phyloP scores from a whole-genome alignment of 1,140 invertebrate species.

The Conus betulinus region DNA sequence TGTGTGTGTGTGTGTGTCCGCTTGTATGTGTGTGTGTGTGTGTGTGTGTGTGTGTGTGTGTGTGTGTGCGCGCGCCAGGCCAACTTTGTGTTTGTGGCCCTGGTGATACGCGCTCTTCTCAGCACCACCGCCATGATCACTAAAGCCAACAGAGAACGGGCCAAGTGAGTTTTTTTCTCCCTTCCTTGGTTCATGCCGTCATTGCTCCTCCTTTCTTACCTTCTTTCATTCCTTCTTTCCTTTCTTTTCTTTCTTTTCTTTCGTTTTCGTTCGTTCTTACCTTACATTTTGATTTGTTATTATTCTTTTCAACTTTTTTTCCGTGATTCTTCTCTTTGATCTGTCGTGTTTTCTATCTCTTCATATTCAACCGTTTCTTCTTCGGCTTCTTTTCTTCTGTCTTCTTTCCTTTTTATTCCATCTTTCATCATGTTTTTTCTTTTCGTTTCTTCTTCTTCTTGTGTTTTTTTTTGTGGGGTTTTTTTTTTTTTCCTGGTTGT shows the following conservation, averaged over 20 bases:
- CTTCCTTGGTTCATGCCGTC: background rate
- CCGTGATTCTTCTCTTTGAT: too few species aligned
- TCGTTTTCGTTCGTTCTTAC: too few species aligned
- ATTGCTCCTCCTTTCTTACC: background rate
- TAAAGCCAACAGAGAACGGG: slow-evolving; percentile 43
- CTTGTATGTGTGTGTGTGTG: background rate
- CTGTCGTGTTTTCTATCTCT: too few species aligned
- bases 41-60: slow-evolving; percentile 7
- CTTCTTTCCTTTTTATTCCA: too few species aligned
- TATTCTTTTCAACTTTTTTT: too few species aligned
- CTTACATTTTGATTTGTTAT: too few species aligned
- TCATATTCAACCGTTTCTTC: too few species aligned
- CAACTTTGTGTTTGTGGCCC: slow-evolving; percentile 44
- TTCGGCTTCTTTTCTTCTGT: too few species aligned
- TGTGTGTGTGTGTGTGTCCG: background rate
- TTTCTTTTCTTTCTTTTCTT: background rate
- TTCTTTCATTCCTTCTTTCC: background rate
- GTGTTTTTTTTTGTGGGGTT: too few species aligned
- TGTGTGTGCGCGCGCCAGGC: slow-evolving; percentile 31
- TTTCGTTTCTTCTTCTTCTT: too few species aligned
- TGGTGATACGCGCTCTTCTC: slow-evolving; percentile 38
- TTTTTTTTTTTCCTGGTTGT: too few species aligned
- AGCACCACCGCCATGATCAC: slow-evolving; percentile 38
- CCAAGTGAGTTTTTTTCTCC: slow-evolving; percentile 44
- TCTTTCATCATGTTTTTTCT: too few species aligned